phyloP scores from a whole-genome alignment of 2,797 vertebrate species.

The Manis crassicaudata region DNA sequence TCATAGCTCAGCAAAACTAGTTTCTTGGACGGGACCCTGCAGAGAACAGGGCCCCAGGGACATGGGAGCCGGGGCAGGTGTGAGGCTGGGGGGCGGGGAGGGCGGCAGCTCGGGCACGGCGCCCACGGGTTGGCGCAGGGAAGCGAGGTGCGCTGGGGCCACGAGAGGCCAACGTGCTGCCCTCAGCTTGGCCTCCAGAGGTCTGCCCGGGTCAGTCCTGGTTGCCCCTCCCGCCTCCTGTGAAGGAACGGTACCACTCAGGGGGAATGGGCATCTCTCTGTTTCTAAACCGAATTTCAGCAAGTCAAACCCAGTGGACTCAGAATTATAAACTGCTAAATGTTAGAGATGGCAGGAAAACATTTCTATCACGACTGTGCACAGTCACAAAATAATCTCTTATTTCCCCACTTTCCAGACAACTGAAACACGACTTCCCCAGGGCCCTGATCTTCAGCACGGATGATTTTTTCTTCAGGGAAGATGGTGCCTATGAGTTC shows the following conservation, averaged over 20 bases:
- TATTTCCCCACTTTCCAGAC: conserved; percentile 76
- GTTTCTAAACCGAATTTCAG: background rate
- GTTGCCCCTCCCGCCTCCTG: background rate
- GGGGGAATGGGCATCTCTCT: background rate
- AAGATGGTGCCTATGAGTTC: conserved; percentile 87
- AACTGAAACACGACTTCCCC: conserved; percentile 85
- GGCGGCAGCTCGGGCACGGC: background rate
- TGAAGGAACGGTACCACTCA: background rate
- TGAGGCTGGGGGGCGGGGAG: background rate
- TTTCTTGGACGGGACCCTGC: conserved; percentile 38
- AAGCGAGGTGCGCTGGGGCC: background rate
- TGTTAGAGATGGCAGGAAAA: background rate
- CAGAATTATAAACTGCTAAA: background rate
- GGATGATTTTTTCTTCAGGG: conserved; percentile 86
- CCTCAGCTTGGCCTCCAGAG: background rate
- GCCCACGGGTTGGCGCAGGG: background rate
- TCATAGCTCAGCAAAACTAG: conserved; percentile 51
- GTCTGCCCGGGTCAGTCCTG: background rate
- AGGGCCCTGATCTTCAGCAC: conserved; percentile 87
- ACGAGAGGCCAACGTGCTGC: background rate
- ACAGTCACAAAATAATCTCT: background rate
- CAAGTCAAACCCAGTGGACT: conserved; percentile 2
- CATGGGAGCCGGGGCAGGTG: conserved; percentile 36
- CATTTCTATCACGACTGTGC: background rate
- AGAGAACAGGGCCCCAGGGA: conserved; percentile 43